Percentiles rank a stretch among this genome's conserved stretches.
Conservation (phyloP, 2,797 vertebrate species). For the Mallotus villosus region DNA sequence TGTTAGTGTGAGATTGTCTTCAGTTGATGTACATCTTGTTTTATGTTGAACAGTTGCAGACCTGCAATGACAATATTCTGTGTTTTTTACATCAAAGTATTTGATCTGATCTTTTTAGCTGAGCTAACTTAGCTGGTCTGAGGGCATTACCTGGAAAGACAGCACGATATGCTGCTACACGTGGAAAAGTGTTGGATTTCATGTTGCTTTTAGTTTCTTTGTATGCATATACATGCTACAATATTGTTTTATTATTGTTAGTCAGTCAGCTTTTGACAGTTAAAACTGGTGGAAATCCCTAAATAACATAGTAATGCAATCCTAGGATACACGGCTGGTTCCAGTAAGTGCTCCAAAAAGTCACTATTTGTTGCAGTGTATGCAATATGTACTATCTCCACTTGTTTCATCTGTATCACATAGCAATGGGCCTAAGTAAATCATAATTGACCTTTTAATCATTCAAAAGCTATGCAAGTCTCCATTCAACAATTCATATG, state of each 20-base stretch:
- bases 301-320: conserved; percentile 50
- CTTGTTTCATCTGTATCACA: not conserved
- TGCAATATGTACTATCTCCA: not conserved
- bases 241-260: conserved; percentile 35
- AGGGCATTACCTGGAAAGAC: conserved; percentile 54
- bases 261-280: conserved; percentile 41
- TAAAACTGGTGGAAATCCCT: conserved; percentile 25
- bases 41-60: conserved; percentile 36
- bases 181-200: not conserved
- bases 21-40: conserved; percentile 20
- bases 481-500: conserved; percentile 29
- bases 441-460: conserved; percentile 19
- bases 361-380: not conserved
- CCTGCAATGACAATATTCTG: conserved; percentile 26
- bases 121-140: conserved; percentile 57
- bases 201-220: conserved; percentile 34
- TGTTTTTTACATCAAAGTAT: conserved; percentile 31
- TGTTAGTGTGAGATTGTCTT: conserved; percentile 22
- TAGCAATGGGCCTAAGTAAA: conserved; percentile 1
- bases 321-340: conserved; percentile 14
- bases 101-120: conserved; percentile 43
- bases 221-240: conserved; percentile 43
- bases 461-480: conserved; percentile 57
- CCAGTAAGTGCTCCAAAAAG: no score
- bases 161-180: conserved; percentile 14